phyloP scores from a whole-genome alignment of 1,140 invertebrate genomes.

The Ostrea edulis region DNA sequence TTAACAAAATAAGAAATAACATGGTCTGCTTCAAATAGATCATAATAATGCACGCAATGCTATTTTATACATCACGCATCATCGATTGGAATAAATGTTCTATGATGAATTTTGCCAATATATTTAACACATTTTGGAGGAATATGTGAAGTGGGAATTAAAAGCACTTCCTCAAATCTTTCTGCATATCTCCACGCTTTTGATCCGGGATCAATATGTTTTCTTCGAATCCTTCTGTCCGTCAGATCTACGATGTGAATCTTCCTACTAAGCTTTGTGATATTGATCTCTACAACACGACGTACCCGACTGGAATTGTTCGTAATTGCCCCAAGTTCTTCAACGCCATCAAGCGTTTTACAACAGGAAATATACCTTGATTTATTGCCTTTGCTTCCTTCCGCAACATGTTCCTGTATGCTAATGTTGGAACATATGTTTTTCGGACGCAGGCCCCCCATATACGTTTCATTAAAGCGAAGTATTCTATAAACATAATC shows the following conservation, averaged over 20 bases:
- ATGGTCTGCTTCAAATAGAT: too few relatives aligned
- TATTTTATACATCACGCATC: too few relatives aligned
- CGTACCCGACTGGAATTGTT: neutral
- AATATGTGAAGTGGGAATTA: neutral
- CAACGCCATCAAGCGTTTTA: neutral
- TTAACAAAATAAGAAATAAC: too few relatives aligned
- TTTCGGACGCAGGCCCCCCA: neutral
- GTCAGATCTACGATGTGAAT: neutral
- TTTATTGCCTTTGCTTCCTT: neutral
- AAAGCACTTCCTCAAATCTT: neutral
- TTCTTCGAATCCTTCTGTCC: neutral
- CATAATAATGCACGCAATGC: too few relatives aligned
- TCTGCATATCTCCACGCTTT: neutral
- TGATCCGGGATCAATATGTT: neutral
- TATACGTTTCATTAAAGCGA: neutral
- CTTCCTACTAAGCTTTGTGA: neutral
- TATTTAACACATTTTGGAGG: too few relatives aligned
- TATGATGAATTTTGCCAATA: too few relatives aligned
- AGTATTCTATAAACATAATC: neutral
- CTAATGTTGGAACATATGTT: neutral
- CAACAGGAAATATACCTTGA: conserved; percentile 1
- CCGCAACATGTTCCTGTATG: neutral
- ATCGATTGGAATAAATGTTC: too few relatives aligned
- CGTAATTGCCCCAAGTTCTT: neutral
- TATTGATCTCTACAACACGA: neutral